Percentiles rank a stretch among this genome's conserved stretches.
Evolutionary conservation across 2,797 vertebrate species (phyloP).

Genomic region (Macroramphosus scolopax): DNA sequence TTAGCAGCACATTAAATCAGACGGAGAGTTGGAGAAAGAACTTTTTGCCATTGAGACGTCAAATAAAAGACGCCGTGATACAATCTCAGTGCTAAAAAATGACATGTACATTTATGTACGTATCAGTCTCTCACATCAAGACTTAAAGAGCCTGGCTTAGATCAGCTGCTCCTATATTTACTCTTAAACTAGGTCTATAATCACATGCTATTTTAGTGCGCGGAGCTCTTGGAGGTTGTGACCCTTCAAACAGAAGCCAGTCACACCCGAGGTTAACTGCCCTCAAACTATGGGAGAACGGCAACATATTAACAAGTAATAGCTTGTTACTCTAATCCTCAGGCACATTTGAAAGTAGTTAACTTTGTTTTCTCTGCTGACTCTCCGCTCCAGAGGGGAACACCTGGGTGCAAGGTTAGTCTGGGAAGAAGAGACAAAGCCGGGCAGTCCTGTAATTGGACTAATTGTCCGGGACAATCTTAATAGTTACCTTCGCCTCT

Average conservation of each 20-base stretch:
- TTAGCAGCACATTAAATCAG: not conserved
- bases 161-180: conserved; percentile 73
- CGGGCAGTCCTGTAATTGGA: conserved; percentile 56
- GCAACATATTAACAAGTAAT: conserved; percentile 75
- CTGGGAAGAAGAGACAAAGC: conserved; percentile 47
- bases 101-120: too few species aligned
- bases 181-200: conserved; percentile 76
- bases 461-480: conserved; percentile 50
- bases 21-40: too few species aligned
- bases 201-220: conserved; percentile 75
- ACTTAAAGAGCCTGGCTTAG: conserved; percentile 22
- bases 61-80: too few species aligned
- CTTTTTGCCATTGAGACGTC: too few species aligned
- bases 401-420: conserved; percentile 69
- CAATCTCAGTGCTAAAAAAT: too few species aligned
- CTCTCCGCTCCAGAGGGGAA: conserved; percentile 44
- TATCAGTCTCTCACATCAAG: conserved; percentile 19
- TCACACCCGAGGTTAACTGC: conserved; percentile 74
- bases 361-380: conserved; percentile 62
- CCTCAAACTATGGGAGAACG: conserved; percentile 72
- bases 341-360: conserved; percentile 78
- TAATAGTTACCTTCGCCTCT: conserved; percentile 35
- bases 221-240: conserved; percentile 64
- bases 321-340: conserved; percentile 71
- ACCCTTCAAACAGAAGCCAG: conserved; percentile 77